Conservation (phyloP, 2,797 vertebrate genomes). For the Squalus acanthias region DNA sequence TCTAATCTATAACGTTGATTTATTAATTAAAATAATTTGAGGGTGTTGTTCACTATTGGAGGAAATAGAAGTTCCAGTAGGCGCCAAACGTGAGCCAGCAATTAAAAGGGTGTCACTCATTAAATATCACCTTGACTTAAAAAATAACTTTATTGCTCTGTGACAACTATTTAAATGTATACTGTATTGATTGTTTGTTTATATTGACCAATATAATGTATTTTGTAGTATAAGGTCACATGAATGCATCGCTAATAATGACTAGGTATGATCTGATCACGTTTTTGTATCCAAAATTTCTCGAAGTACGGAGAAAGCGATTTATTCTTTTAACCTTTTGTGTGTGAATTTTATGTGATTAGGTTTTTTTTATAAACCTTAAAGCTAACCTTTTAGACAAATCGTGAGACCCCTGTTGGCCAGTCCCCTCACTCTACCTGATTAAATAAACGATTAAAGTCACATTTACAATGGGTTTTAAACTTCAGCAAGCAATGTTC, state of each 20-base stretch:
- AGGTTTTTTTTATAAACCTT: neutral
- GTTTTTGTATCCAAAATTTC: neutral
- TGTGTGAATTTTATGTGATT: neutral
- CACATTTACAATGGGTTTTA: neutral
- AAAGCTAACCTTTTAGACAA: neutral
- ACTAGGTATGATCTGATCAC: neutral
- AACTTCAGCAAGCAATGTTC: neutral
- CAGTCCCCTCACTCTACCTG: neutral
- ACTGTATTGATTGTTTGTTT: neutral
- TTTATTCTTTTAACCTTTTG: neutral
- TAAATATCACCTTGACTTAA: neutral
- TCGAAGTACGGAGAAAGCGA: neutral
- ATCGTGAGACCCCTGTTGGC: neutral
- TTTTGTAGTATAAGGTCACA: neutral
- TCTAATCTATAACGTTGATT: neutral
- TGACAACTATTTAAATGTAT: neutral
- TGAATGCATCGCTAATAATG: neutral
- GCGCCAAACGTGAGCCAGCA: constrained; percentile 8
- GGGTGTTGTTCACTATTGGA: neutral
- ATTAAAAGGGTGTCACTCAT: neutral
- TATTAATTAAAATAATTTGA: neutral
- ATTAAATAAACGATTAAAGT: neutral
- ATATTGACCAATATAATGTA: neutral
- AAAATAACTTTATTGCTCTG: neutral
- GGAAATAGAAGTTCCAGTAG: too few species aligned